These are phyloP conservation scores for Eidolon helvum DNA, from an alignment of 2,113 vertebrate species.

Conservation along the genomic window DNA sequence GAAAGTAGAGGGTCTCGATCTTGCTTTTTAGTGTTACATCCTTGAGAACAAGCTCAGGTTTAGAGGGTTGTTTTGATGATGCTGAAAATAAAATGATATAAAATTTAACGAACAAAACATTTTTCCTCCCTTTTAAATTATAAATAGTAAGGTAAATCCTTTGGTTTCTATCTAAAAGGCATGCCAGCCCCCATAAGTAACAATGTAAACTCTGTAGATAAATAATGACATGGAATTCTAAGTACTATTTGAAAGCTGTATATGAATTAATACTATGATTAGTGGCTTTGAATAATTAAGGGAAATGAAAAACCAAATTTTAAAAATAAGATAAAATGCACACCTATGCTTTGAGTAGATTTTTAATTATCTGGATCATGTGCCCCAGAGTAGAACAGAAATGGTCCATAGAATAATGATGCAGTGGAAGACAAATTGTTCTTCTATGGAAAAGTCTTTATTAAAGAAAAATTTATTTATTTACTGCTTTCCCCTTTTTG, in stretches of 20 bases:
- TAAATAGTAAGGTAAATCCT: not conserved
- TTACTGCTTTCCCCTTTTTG: not conserved
- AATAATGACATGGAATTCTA: not conserved
- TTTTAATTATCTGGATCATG: not conserved
- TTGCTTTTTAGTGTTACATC: not conserved
- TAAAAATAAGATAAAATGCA: not conserved
- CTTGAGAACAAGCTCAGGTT: not conserved
- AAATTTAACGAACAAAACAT: not conserved
- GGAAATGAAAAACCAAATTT: not conserved
- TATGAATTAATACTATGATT: not conserved
- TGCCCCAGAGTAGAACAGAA: not conserved
- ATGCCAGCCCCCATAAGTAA: not conserved
- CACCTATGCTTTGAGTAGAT: not conserved
- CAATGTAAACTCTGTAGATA: not conserved
- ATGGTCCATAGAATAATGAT: not conserved
- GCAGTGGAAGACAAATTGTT: not conserved
- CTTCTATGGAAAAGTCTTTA: not conserved
- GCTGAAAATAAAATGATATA: not conserved
- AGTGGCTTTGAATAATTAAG: not conserved
- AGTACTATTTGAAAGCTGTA: not conserved
- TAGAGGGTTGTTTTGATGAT: not conserved
- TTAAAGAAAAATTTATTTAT: not conserved
- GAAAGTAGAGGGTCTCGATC: not conserved
- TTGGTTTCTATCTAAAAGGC: slow-evolving; percentile 2
- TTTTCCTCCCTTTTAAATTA: not conserved